phyloP scores from a whole-genome alignment of 2,797 vertebrate genomes.

The Gadopsis bispinosus region DNA sequence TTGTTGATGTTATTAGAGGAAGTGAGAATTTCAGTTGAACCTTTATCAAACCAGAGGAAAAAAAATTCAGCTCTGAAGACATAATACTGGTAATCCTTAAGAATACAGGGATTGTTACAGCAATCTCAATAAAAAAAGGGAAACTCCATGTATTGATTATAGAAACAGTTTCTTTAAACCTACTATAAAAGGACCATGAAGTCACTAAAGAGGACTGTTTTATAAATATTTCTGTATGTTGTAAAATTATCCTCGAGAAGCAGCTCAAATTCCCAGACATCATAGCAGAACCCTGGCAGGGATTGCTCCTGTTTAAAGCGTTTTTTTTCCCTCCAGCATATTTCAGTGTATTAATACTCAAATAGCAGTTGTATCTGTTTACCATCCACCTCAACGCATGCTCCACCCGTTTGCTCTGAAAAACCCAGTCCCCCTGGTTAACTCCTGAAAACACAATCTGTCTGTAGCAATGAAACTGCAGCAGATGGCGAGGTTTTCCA shows the following conservation, averaged over 20 bases:
- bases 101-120: conserved; percentile 5
- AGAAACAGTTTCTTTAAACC: conserved; percentile 15
- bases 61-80: conserved; percentile 4
- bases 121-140: not conserved
- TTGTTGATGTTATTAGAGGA: not conserved
- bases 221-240: conserved; percentile 22
- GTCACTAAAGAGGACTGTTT: conserved; percentile 20
- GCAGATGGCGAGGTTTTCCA: conserved; percentile 86
- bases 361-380: conserved; percentile 65
- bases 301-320: conserved; percentile 41
- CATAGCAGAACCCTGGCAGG: conserved; percentile 10
- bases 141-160: not conserved
- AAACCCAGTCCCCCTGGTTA: conserved; percentile 71
- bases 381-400: conserved; percentile 56
- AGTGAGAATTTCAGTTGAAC: not conserved
- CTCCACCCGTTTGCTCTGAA: conserved; percentile 59
- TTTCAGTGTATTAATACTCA: conserved; percentile 41
- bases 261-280: conserved; percentile 37
- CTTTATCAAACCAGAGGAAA: conserved; percentile 12
- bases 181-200: conserved; percentile 18
- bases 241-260: conserved; percentile 38
- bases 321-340: conserved; percentile 12
- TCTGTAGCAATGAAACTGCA: conserved; percentile 79
- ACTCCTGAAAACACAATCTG: conserved; percentile 83
- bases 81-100: not conserved